These are phyloP conservation scores for Cheilosia grossa DNA, from an alignment of 2,888 invertebrate genomes.

Conservation along the genomic window DNA sequence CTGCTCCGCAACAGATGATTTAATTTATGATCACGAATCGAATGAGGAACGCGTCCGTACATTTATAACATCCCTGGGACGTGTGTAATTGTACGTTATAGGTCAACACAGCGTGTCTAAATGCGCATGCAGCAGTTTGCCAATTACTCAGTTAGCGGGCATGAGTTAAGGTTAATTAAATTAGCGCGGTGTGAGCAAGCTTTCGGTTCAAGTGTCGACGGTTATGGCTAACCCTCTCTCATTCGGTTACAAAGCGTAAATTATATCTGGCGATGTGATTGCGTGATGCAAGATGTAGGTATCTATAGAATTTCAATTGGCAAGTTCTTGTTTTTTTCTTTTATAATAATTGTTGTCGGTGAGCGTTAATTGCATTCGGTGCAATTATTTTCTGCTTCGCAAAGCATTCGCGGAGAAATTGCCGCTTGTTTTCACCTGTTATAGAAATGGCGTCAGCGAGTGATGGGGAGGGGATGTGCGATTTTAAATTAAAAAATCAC, in stretches of 20 bases:
- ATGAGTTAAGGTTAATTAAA: constrained; percentile 69
- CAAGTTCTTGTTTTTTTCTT: constrained; percentile 25
- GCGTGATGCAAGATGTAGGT: constrained; percentile 51
- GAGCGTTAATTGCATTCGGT: constrained; percentile 63
- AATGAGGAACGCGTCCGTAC: constrained; percentile 27
- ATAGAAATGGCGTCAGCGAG: not conserved
- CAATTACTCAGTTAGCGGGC: constrained; percentile 54
- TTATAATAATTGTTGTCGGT: constrained; percentile 44
- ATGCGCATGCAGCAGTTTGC: constrained; percentile 50
- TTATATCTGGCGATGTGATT: constrained; percentile 60
- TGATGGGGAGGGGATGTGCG: constrained; percentile 2
- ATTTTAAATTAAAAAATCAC: constrained; percentile 16
- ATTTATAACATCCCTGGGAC: constrained; percentile 7
- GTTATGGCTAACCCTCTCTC: constrained; percentile 21
- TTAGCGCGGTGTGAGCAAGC: constrained; percentile 35
- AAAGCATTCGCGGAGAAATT: constrained; percentile 43
- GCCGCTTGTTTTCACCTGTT: constrained; percentile 48
- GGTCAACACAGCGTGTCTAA: constrained; percentile 57
- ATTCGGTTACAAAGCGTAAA: constrained; percentile 17
- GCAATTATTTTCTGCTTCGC: constrained; percentile 56
- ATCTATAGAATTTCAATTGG: constrained; percentile 42
- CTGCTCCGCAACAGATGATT: constrained; percentile 45
- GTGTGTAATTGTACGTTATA: constrained; percentile 56
- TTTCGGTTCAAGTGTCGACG: constrained; percentile 34
- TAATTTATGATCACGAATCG: constrained; percentile 66